Evolutionary conservation across 2,888 invertebrate species (phyloP).

Genomic region (Marasmarcha lunaedactyla): DNA sequence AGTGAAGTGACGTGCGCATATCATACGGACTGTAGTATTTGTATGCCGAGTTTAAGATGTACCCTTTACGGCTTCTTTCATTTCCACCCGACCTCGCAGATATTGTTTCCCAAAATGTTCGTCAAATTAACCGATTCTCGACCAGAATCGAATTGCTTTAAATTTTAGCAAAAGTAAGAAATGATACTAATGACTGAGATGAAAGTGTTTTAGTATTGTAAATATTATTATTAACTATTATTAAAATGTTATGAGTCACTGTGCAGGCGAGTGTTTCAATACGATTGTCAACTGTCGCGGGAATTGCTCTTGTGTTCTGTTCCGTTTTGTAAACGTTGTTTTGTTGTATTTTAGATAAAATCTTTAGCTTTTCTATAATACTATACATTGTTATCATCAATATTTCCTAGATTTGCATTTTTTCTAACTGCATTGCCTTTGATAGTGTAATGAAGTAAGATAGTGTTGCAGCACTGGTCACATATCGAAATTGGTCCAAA

Average conservation of each 20-base stretch:
- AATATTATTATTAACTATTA: constrained; percentile 46
- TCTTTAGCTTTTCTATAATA: constrained; percentile 21
- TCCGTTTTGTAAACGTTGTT: constrained; percentile 13
- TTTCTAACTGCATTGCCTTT: constrained; percentile 51
- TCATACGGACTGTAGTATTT: no score
- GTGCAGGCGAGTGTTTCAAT: constrained; percentile 30
- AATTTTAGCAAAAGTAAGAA: constrained; percentile 28
- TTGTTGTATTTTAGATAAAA: constrained; percentile 13
- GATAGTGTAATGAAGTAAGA: constrained; percentile 43
- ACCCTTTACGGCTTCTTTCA: no score
- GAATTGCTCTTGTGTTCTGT: constrained; percentile 5
- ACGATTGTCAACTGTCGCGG: not conserved
- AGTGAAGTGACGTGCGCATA: constrained; percentile 14
- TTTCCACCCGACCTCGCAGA: no score
- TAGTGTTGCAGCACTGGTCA: constrained; percentile 26
- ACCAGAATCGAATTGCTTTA: constrained; percentile 26
- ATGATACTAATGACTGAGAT: constrained; percentile 51
- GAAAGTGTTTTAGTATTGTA: constrained; percentile 61
- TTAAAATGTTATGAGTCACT: constrained; percentile 42
- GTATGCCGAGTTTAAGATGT: no score
- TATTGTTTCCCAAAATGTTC: constrained; percentile 9
- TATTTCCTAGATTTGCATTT: constrained; percentile 28
- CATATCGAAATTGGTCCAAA: not conserved
- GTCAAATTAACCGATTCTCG: constrained; percentile 16
- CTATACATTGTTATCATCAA: constrained; percentile 34